phyloP scores from a whole-genome alignment of 2,797 vertebrate species.

The Leptoclinus maculatus region DNA sequence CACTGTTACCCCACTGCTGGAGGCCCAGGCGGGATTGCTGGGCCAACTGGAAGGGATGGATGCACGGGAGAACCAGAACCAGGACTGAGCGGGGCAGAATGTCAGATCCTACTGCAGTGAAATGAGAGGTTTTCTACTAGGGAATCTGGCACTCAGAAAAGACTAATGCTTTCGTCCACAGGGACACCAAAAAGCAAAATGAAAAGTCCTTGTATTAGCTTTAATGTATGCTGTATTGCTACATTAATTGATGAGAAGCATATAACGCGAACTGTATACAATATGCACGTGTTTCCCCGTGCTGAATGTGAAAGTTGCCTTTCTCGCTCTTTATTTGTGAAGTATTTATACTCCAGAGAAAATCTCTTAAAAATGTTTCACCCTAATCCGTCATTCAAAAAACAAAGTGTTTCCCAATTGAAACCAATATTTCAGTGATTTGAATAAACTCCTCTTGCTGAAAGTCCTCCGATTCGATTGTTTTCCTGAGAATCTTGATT shows the following conservation, averaged over 20 bases:
- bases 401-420: constrained; percentile 35
- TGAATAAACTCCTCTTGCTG: constrained; percentile 45
- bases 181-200: no score
- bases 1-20: no score
- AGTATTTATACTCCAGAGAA: constrained; percentile 11
- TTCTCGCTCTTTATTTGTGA: constrained; percentile 1
- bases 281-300: not conserved
- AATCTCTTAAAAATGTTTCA: constrained; percentile 38
- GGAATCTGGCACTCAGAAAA: not conserved
- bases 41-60: no score
- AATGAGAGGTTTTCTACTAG: not conserved
- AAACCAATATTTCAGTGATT: constrained; percentile 43
- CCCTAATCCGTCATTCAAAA: constrained; percentile 12
- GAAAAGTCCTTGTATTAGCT: not conserved
- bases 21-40: no score
- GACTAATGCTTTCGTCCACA: not conserved
- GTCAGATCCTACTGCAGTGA: not conserved
- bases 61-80: no score
- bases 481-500: constrained; percentile 40
- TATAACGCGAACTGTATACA: not conserved
- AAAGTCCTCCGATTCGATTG: constrained; percentile 14
- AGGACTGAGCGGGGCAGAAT: no score
- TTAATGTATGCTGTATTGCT: not conserved
- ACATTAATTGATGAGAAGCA: not conserved
- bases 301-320: not conserved